These are phyloP conservation scores for Alectoris magna DNA, from an alignment of 2,797 vertebrate species.

Conservation along the genomic window DNA sequence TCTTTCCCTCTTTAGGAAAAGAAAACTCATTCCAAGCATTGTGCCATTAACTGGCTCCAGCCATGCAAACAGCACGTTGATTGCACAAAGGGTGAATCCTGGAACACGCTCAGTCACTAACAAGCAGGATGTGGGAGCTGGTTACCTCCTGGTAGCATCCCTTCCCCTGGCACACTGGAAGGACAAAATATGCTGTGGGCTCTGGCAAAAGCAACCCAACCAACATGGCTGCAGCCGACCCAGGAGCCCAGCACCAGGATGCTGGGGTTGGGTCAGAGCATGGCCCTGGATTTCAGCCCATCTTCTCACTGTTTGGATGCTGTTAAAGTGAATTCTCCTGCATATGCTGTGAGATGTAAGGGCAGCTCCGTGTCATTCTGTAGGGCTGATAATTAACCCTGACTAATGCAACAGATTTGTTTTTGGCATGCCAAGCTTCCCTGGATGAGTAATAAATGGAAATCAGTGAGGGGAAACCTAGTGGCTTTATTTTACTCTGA, in stretches of 20 bases:
- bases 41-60: background rate
- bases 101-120: background rate
- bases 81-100: background rate
- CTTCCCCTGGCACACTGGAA: background rate
- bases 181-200: background rate
- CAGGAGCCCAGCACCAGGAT: background rate
- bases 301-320: background rate
- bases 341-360: background rate
- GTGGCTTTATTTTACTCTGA: background rate
- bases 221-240: background rate
- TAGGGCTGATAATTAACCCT: slow-evolving; percentile 21
- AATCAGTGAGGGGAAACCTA: slow-evolving; percentile 1
- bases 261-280: background rate
- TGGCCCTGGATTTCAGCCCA: background rate
- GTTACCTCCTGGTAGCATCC: background rate
- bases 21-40: background rate
- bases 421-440: background rate
- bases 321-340: background rate
- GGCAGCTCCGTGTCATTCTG: background rate
- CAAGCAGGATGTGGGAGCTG: background rate
- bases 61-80: background rate
- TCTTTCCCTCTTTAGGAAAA: background rate
- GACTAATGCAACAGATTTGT: background rate
- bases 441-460: slow-evolving; percentile 13
- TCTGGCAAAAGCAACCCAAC: background rate